A percentile compares a stretch with the other conserved stretches of the same genome.
Conservation (phyloP, 2,113 vertebrate species). For the Myrmecobius fasciatus region DNA sequence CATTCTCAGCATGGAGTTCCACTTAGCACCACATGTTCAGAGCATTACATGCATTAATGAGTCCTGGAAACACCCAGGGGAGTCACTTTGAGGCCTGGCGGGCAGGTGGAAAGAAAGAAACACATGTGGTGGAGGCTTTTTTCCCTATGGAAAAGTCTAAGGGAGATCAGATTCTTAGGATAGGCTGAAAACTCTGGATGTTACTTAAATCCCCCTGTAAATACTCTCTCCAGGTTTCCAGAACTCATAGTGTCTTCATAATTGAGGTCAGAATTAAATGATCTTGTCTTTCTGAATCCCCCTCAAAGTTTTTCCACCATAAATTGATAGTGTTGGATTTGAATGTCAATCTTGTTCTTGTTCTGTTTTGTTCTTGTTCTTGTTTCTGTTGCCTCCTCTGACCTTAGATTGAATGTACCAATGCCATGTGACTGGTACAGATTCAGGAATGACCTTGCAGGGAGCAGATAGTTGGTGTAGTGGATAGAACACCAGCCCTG, state of each 20-base stretch:
- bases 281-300: not conserved
- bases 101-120: slow-evolving; percentile 61
- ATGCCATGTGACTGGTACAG: not conserved
- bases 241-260: not conserved
- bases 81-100: slow-evolving; percentile 51
- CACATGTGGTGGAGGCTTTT: not conserved
- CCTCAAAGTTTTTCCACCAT: not conserved
- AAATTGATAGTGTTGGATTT: not conserved
- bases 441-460: not conserved
- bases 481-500: too few relatives aligned
- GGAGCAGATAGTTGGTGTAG: too few relatives aligned
- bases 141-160: slow-evolving; percentile 18
- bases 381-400: not conserved
- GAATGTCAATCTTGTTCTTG: not conserved
- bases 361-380: not conserved
- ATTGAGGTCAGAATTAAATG: not conserved
- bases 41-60: slow-evolving; percentile 71
- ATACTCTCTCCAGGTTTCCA: not conserved
- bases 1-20: slow-evolving; percentile 73
- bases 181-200: not conserved
- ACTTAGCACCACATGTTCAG: slow-evolving; percentile 74
- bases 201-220: not conserved
- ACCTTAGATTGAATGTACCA: not conserved
- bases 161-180: not conserved
- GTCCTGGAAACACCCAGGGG: slow-evolving; percentile 72